phyloP scores from a whole-genome alignment of 2,888 invertebrate genomes.

The Sinohyriopsis cumingii region DNA sequence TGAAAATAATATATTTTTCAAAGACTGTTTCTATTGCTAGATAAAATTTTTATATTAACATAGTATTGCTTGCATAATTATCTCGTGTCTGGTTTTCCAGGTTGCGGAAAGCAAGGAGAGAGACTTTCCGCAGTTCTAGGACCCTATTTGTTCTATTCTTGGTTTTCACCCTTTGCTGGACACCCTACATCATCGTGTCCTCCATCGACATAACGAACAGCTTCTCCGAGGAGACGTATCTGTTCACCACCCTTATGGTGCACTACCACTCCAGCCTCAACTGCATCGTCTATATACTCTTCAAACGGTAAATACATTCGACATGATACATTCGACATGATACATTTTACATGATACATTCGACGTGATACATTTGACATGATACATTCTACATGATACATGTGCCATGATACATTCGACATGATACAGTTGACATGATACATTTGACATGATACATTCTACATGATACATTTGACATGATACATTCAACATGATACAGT shows the following conservation, averaged over 20 bases:
- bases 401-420: too few species aligned
- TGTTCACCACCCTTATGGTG: conserved; percentile 60
- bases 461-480: too few species aligned
- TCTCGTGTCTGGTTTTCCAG: conserved; percentile 8
- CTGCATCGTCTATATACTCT: conserved; percentile 53
- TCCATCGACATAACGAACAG: conserved; percentile 47
- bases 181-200: conserved; percentile 61
- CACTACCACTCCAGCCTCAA: conserved; percentile 62
- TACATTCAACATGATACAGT: too few species aligned
- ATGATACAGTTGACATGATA: too few species aligned
- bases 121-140: conserved; percentile 51
- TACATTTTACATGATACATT: too few species aligned
- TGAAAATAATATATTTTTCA: too few species aligned
- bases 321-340: background rate
- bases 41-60: background rate
- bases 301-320: conserved; percentile 36
- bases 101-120: conserved; percentile 46
- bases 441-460: too few species aligned
- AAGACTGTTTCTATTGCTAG: background rate
- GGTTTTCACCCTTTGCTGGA: conserved; percentile 62
- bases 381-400: too few species aligned
- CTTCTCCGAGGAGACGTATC: conserved; percentile 50
- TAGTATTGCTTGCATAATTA: background rate
- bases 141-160: conserved; percentile 58
- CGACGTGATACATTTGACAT: too few species aligned